Conservation (phyloP, 2,888 invertebrate species). For the Conus canariensis region DNA sequence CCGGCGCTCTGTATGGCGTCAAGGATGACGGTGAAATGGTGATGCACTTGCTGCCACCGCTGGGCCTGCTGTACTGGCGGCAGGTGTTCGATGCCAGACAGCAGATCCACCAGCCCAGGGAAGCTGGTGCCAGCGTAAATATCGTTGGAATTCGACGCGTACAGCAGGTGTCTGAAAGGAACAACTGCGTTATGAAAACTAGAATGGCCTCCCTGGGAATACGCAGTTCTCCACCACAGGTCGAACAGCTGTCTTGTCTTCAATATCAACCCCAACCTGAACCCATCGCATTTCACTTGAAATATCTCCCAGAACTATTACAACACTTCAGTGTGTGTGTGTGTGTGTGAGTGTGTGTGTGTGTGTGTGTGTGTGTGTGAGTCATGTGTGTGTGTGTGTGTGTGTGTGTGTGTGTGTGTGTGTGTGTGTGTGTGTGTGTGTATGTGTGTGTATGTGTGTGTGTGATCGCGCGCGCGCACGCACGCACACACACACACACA, state of each 20-base stretch:
- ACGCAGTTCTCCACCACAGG: not conserved
- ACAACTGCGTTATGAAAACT: not conserved
- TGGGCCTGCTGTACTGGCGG: constrained; percentile 37
- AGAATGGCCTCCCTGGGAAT: not conserved
- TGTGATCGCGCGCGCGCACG: not conserved
- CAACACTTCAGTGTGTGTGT: not conserved
- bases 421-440: constrained; percentile 2
- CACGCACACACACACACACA: not conserved
- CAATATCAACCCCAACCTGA: too few species aligned
- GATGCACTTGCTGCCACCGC: constrained; percentile 61
- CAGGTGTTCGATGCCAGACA: constrained; percentile 65
- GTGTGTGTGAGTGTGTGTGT: not conserved
- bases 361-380: constrained; percentile 14
- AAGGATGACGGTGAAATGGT: constrained; percentile 64
- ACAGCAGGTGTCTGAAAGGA: constrained; percentile 70
- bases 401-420: not conserved
- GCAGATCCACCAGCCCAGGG: constrained; percentile 72
- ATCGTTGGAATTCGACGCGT: constrained; percentile 75
- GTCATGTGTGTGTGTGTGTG: constrained; percentile 8
- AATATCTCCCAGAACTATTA: not conserved
- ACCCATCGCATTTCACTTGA: too few species aligned
- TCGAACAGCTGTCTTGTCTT: not conserved
- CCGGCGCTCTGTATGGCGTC: constrained; percentile 62
- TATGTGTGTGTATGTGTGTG: not conserved
- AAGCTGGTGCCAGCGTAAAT: constrained; percentile 73